These are phyloP conservation scores for Crenichthys baileyi DNA, from an alignment of 2,797 vertebrate species.

Conservation along the genomic window DNA sequence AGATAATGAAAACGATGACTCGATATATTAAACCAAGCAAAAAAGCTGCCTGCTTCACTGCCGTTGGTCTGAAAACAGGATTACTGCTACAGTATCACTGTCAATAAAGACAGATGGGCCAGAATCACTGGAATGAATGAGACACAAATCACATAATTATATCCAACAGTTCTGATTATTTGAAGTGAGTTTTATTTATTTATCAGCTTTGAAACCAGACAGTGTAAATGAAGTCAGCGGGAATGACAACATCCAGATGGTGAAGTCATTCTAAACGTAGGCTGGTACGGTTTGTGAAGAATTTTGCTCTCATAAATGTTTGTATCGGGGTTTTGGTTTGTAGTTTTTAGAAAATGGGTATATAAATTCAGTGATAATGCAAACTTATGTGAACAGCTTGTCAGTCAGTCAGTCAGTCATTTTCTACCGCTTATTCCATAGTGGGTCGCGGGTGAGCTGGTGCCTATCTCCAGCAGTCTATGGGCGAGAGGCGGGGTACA, in stretches of 20 bases:
- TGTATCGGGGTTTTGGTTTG: not conserved
- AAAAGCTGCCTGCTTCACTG: slow-evolving; percentile 45
- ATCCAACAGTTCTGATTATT: slow-evolving; percentile 42
- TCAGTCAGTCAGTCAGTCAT: too few species aligned
- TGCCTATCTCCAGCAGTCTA: too few species aligned
- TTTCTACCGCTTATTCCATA: too few species aligned
- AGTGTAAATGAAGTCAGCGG: slow-evolving; percentile 33
- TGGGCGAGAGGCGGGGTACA: too few species aligned
- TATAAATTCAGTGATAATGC: not conserved
- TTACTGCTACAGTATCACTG: slow-evolving; percentile 54
- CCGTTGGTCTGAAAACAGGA: slow-evolving; percentile 56
- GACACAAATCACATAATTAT: slow-evolving; percentile 50
- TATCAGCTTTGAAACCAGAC: slow-evolving; percentile 48
- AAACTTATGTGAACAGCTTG: not conserved
- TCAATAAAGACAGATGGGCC: slow-evolving; percentile 71
- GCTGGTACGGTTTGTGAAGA: not conserved
- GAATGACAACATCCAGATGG: slow-evolving; percentile 17
- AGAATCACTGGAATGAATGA: slow-evolving; percentile 32
- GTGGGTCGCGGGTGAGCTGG: too few species aligned
- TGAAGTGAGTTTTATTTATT: slow-evolving; percentile 46
- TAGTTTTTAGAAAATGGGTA: not conserved
- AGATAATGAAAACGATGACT: slow-evolving; percentile 58
- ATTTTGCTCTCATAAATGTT: not conserved
- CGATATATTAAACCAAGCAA: slow-evolving; percentile 52
- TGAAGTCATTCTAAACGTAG: not conserved